Conservation (phyloP, 1,140 invertebrate genomes). For the Whitmania pigra region DNA sequence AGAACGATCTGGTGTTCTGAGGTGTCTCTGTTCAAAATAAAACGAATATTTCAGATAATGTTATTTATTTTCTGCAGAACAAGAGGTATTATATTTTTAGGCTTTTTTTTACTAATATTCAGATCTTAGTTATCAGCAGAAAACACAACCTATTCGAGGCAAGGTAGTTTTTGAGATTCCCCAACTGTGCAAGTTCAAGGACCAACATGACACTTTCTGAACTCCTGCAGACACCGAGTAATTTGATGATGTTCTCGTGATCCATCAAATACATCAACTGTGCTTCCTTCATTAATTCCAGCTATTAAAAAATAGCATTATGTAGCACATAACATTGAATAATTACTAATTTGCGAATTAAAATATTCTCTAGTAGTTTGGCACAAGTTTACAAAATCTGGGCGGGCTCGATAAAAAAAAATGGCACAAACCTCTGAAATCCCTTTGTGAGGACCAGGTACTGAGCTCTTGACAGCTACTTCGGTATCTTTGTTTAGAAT, state of each 20-base stretch:
- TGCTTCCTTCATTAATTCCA: not conserved
- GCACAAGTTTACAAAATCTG: not conserved
- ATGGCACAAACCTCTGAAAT: not conserved
- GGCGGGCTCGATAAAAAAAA: not conserved
- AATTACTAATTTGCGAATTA: constrained; percentile 4
- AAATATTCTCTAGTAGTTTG: not conserved
- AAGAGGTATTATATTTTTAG: not conserved
- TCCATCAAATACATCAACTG: not conserved
- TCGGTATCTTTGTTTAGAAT: too few species aligned
- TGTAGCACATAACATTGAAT: not conserved
- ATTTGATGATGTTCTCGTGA: constrained; percentile 9
- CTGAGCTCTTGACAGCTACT: too few species aligned
- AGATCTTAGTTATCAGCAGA: not conserved
- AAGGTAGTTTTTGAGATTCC: constrained; percentile 1
- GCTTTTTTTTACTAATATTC: not conserved
- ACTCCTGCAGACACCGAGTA: not conserved
- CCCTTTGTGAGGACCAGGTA: not conserved
- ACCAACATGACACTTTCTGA: not conserved
- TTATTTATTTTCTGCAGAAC: not conserved
- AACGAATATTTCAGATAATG: too few species aligned
- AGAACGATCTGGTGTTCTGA: not conserved
- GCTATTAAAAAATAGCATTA: not conserved
- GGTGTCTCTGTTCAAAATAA: too few species aligned
- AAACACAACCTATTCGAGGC: not conserved
- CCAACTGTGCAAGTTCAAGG: not conserved